Evolutionary conservation across 2,797 vertebrate genomes (phyloP).

Genomic region (Micrastur ruficollis): DNA sequence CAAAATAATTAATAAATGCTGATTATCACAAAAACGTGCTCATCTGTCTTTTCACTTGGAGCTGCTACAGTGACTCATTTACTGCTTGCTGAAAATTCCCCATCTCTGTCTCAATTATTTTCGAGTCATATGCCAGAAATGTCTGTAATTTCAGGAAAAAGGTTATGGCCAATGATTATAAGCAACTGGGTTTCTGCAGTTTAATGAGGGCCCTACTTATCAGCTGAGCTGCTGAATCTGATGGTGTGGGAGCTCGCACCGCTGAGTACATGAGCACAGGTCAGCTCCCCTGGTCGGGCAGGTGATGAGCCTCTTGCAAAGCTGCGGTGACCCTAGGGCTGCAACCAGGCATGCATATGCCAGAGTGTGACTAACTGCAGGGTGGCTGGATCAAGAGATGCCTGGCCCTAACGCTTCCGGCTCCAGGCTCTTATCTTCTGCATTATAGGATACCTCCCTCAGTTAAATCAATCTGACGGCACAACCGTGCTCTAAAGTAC

Average conservation of each 20-base stretch:
- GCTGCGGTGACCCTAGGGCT: fast-evolving
- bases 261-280: background rate
- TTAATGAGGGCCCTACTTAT: background rate
- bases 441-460: background rate
- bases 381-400: background rate
- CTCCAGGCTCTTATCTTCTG: background rate
- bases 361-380: background rate
- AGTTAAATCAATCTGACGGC: background rate
- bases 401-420: background rate
- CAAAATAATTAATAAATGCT: background rate
- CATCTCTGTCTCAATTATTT: background rate
- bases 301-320: background rate
- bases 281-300: background rate
- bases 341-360: fast-evolving
- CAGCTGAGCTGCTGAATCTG: background rate
- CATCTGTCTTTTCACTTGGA: background rate
- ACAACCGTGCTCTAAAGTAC: background rate
- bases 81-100: background rate
- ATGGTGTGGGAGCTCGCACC: background rate
- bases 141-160: background rate
- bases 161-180: background rate
- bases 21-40: background rate
- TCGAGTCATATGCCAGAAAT: background rate
- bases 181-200: background rate
- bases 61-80: background rate